These are phyloP conservation scores for Hyles lineata DNA, from an alignment of 2,888 invertebrate species.

Conservation along the genomic window DNA sequence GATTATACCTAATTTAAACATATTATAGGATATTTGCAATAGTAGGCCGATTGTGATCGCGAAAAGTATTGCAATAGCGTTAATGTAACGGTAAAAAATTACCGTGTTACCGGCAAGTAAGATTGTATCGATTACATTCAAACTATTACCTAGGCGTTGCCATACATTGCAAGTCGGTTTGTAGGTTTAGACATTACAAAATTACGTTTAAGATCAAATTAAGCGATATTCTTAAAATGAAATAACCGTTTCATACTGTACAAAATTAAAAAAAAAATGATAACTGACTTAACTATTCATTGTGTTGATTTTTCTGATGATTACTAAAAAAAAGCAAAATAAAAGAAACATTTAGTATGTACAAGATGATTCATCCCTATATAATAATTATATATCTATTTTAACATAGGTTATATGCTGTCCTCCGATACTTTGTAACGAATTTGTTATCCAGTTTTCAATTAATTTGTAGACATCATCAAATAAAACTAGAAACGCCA, in stretches of 20 bases:
- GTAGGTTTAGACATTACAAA: no score
- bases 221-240: no score
- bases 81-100: slow-evolving; percentile 18
- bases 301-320: no score
- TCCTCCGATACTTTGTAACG: neutral
- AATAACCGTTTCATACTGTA: no score
- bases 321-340: no score
- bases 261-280: no score
- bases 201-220: no score
- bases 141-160: slow-evolving; percentile 4
- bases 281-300: no score
- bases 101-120: neutral
- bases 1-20: neutral
- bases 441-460: slow-evolving; percentile 30
- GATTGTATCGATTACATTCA: slow-evolving; percentile 2
- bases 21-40: slow-evolving; percentile 11
- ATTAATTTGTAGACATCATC: slow-evolving; percentile 44
- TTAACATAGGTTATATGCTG: neutral
- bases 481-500: slow-evolving; percentile 67
- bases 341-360: no score
- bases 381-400: no score
- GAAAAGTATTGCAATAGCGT: slow-evolving; percentile 5
- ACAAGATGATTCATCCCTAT: no score
- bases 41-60: slow-evolving; percentile 6
- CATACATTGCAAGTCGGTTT: neutral